Conservation (phyloP, 2,113 vertebrate species). For the Tautogolabrus adspersus region DNA sequence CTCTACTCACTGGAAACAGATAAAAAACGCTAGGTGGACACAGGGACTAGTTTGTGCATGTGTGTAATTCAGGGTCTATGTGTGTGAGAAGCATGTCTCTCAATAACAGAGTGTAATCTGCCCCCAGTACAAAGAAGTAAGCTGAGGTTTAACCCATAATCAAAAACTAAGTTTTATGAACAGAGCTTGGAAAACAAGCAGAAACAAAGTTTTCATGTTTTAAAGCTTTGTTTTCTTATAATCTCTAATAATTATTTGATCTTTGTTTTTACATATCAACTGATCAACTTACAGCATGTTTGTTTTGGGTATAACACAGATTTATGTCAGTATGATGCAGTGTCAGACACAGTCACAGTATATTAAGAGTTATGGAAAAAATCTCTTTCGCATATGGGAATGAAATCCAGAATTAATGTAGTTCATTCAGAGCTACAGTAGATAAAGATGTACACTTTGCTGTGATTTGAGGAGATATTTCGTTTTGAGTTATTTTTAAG, state of each 20-base stretch:
- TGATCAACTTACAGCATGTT: neutral
- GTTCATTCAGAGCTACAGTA: constrained; percentile 20
- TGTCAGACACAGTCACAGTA: neutral
- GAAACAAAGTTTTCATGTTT: too few species aligned
- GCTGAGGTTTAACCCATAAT: too few species aligned
- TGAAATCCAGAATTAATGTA: constrained; percentile 10
- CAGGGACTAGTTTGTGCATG: too few species aligned
- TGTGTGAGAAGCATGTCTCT: too few species aligned
- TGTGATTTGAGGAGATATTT: constrained; percentile 30
- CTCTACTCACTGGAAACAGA: too few species aligned
- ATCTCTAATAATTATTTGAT: neutral
- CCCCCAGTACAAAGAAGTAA: too few species aligned
- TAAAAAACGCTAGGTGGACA: too few species aligned
- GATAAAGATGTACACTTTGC: neutral
- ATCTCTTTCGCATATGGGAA: neutral
- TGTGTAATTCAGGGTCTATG: too few species aligned
- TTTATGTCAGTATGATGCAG: neutral
- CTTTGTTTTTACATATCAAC: constrained; percentile 8
- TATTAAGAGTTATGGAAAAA: constrained; percentile 17
- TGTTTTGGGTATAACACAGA: neutral
- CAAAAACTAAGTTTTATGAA: too few species aligned
- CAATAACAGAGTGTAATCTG: too few species aligned
- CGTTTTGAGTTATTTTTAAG: neutral
- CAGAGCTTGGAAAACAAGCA: too few species aligned
- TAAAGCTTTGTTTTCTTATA: neutral